Evolutionary conservation across 2,888 invertebrate species (phyloP), one percentile per base, ranked within the genome.

Genomic region (Rotaria sp.): DNA sequence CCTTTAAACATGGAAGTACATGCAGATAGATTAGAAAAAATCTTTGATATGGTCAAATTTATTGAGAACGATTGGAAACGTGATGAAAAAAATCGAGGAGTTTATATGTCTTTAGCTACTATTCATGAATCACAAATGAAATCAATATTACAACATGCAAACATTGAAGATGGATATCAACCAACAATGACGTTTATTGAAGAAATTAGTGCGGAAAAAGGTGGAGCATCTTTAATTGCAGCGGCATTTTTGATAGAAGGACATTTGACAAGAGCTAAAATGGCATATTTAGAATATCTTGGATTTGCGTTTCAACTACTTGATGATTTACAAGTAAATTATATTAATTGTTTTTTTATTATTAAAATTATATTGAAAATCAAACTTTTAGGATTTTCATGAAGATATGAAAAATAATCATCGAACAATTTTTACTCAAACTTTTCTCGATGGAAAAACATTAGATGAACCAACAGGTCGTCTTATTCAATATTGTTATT

Each of bases 101-200:
- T 74, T 18, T 74, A 74, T 24, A 74, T 74, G 74, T n/a, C n/a
- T 21, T 74, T 74, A 21, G 74, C 74, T 4, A 74, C 74, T 35
- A 74, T 74, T 30, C 74, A 74, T 74, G 74, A 74, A 74, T 74
- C 74, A 18, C 74, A 74, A 74, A 74, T 74, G 38, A 74, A 74
- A 38, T 74, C 74, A 74, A 74, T 38, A 24, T 21, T 74, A 74
- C 74, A 74, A 74, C 74, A 74, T 74, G 74, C 74, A 21, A 30
- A 8, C 35, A 30, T 21, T 21, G 74, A 74, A 11, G 74, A 74
- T 30, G 26, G 21, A 26, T 30, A 74, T 24, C n/a, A 15, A 35
- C 74, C 74, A 38, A 74, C 74, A 38, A 74, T 74, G 74, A 18
- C 5, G 7, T 38, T 26, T 2, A 21, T 74, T 38, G 74, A 74